phyloP scores from a whole-genome alignment of 1,140 invertebrate genomes.

The Lasioglossum baleicum region DNA sequence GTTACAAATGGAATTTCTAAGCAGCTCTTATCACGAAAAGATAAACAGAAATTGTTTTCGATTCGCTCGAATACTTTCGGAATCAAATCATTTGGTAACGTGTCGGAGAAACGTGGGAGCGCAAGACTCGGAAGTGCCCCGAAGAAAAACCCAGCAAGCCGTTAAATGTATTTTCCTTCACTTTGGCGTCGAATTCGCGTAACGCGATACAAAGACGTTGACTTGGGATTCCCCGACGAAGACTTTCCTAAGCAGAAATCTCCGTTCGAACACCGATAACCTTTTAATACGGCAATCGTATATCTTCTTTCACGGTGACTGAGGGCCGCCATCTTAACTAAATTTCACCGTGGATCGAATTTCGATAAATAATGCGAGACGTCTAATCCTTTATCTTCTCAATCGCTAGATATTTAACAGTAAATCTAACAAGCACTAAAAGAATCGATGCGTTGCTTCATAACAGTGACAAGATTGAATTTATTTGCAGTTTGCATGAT shows the following conservation, averaged over 20 bases:
- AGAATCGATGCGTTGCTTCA: too few relatives aligned
- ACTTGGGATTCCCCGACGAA: conserved; percentile 19
- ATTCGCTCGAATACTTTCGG: background rate
- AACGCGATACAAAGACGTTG: conserved; percentile 63
- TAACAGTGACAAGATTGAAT: too few relatives aligned
- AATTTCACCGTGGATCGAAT: background rate
- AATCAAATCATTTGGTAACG: conserved; percentile 10
- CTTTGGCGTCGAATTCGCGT: conserved; percentile 73
- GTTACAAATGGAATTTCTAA: too few relatives aligned
- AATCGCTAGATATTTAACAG: too few relatives aligned
- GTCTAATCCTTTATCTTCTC: background rate
- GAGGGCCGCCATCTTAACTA: background rate
- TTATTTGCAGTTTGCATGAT: too few relatives aligned
- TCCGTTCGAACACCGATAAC: conserved; percentile 53
- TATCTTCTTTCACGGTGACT: background rate
- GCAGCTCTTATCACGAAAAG: too few relatives aligned
- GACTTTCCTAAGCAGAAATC: conserved; percentile 48
- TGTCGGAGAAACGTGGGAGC: conserved; percentile 24
- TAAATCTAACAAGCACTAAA: too few relatives aligned
- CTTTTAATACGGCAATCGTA: conserved; percentile 47
- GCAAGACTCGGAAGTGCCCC: conserved; percentile 10
- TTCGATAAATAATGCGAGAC: background rate
- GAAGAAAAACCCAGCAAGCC: conserved; percentile 1
- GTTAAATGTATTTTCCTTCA: conserved; percentile 68
- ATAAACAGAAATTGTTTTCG: too few relatives aligned